Conservation (phyloP, 2,888 invertebrate genomes). For the Carabus problematicus region DNA sequence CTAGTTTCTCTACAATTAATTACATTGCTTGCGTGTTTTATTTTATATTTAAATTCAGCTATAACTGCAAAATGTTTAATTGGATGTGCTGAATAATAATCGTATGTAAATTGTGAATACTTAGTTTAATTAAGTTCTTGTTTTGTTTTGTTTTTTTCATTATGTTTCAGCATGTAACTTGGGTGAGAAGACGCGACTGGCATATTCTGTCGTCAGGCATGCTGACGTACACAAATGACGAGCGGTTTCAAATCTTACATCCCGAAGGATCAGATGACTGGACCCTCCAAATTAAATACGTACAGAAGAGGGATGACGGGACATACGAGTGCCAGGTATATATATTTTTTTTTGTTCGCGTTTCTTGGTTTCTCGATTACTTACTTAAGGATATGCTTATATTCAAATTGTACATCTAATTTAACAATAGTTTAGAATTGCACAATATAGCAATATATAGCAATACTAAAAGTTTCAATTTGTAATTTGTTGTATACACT, state of each 20-base stretch:
- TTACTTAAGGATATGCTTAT: too few species aligned
- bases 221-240: slow-evolving; percentile 91
- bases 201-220: slow-evolving; percentile 91
- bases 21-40: too few species aligned
- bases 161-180: slow-evolving; percentile 78
- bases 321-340: slow-evolving; percentile 92
- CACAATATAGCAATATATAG: too few species aligned
- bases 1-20: too few species aligned
- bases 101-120: background rate
- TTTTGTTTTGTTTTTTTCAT: slow-evolving; percentile 39
- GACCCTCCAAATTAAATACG: slow-evolving; percentile 93
- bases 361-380: background rate
- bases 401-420: too few species aligned
- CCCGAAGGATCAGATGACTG: slow-evolving; percentile 90
- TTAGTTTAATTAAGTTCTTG: background rate
- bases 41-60: too few species aligned
- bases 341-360: background rate
- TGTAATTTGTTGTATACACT: too few species aligned
- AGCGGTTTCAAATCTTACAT: slow-evolving; percentile 80
- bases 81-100: too few species aligned
- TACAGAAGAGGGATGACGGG: slow-evolving; percentile 91
- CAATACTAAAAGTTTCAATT: too few species aligned
- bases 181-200: slow-evolving; percentile 92
- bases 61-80: too few species aligned
- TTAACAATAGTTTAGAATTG: too few species aligned